Percentiles rank a stretch among this genome's conserved stretches.
phyloP scores from a whole-genome alignment of 2,797 vertebrate genomes.

The Kryptopterus vitreolus region DNA sequence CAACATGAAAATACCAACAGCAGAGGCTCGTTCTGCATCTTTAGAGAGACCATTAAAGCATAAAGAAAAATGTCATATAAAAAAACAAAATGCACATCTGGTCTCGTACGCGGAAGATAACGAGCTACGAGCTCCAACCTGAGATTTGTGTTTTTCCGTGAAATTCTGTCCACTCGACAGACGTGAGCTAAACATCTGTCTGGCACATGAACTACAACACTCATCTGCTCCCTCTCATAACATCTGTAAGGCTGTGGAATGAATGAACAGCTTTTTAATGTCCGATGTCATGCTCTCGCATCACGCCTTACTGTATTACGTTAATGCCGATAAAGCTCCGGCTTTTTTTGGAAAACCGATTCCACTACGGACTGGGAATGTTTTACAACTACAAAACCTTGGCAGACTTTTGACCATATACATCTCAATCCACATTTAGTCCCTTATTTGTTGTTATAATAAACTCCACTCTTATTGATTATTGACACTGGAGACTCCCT shows the following conservation, averaged over 20 bases:
- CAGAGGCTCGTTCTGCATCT: neutral
- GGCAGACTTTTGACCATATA: no score
- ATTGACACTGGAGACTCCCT: neutral
- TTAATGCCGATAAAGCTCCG: neutral
- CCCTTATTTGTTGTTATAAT: no score
- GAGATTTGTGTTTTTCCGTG: neutral
- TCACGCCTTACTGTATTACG: neutral
- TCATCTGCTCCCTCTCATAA: neutral
- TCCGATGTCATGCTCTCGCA: neutral
- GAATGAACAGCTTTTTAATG: neutral
- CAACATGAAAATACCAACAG: slow-evolving; percentile 18
- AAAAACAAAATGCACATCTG: neutral
- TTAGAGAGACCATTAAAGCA: neutral
- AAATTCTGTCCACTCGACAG: neutral
- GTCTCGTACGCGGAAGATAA: neutral
- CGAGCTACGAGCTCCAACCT: neutral
- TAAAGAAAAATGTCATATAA: neutral
- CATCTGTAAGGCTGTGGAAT: neutral
- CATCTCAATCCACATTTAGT: no score
- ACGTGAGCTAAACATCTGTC: neutral
- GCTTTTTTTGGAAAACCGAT: neutral
- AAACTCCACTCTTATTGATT: neutral
- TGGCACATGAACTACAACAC: neutral
- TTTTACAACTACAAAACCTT: no score
- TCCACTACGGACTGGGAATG: neutral